Base-by-base conservation (phyloP, 2,888 invertebrate species). In the Drosophila hamatofila region DNA sequence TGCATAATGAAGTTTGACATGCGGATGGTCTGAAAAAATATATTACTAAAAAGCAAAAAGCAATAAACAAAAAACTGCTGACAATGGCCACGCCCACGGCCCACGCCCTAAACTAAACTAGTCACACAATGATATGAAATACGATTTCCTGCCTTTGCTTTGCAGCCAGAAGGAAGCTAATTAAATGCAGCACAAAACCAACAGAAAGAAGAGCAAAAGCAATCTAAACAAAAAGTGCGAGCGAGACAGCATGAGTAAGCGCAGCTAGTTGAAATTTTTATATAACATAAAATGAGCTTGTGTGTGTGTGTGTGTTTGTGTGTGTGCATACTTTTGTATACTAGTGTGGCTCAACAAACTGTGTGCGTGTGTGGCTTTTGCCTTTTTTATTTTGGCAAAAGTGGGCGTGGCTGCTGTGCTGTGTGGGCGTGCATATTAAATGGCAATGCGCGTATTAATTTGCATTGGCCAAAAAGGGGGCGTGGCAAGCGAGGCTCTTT, bases 361-460 rank as follows among this genome's bases (percentile, higher is more conserved):
- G 37, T 37, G 30, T 18, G 54, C 16, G 33, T 52, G 51, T 16
- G 39, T 37, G 18, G 49, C 41, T 66, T 61, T 75, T 51, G 25
- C 25, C 30, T 51, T 65, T 65, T 61, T 64, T 48, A 7, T 21
- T 27, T 11, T 4, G 2, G 3, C 62, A 33, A 7, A 30, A 30
- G 16, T 23, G 54, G 76, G 73, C 67, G 62, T 62, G 39, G 39
- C n/a, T 23, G 33, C 49, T 12, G 12, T 23, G n/a, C n/a, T n/a
- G 11, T 42, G 48, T 30, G 56, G 74, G 76, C 61, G 65, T 77
- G 58, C 78, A 78, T 62, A 56, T 73, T 42, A 59, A 73, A 65
- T 42, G 27, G 12, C 62, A 35, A 21, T 11, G 39, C 55, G 55
- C 46, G 37, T 41, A 54, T 70, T 70, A 78, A 70, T 77, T 74